Conservation (phyloP, 2,888 invertebrate genomes). For the Caradrina clavipalpis region DNA sequence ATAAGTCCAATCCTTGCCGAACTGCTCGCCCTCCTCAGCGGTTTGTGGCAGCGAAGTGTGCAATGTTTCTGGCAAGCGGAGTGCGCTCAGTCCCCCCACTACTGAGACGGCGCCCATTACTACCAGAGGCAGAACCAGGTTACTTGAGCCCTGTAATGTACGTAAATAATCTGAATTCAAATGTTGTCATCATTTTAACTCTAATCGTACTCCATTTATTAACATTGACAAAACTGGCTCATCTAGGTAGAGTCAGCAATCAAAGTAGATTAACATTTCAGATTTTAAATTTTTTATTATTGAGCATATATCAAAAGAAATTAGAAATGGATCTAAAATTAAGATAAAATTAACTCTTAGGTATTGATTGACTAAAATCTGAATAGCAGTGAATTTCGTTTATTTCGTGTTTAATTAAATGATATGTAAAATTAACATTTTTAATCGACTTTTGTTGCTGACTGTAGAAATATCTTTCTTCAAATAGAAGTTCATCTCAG, state of each 20-base stretch:
- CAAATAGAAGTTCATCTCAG: not conserved
- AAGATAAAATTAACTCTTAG: no score
- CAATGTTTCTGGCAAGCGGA: constrained; percentile 96
- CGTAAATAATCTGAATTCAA: not conserved
- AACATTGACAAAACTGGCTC: not conserved
- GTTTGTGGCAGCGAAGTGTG: constrained; percentile 96
- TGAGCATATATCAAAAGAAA: no score
- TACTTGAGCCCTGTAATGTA: constrained; percentile 94
- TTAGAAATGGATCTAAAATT: no score
- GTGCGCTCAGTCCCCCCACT: constrained; percentile 94
- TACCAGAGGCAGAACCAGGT: constrained; percentile 95
- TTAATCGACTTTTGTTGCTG: no score
- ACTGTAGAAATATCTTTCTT: not conserved
- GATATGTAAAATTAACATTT: no score
- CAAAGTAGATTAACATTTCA: no score
- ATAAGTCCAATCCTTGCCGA: constrained; percentile 95
- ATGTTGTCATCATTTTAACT: not conserved
- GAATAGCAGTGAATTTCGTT: no score
- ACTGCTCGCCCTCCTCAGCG: constrained; percentile 96
- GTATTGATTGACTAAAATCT: no score
- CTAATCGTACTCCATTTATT: not conserved
- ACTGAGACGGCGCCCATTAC: constrained; percentile 96
- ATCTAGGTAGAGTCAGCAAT: not conserved
- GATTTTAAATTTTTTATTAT: no score
- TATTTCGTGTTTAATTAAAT: no score